phyloP scores from a whole-genome alignment of 2,113 vertebrate genomes.

The Trichomycterus rosablanca region DNA sequence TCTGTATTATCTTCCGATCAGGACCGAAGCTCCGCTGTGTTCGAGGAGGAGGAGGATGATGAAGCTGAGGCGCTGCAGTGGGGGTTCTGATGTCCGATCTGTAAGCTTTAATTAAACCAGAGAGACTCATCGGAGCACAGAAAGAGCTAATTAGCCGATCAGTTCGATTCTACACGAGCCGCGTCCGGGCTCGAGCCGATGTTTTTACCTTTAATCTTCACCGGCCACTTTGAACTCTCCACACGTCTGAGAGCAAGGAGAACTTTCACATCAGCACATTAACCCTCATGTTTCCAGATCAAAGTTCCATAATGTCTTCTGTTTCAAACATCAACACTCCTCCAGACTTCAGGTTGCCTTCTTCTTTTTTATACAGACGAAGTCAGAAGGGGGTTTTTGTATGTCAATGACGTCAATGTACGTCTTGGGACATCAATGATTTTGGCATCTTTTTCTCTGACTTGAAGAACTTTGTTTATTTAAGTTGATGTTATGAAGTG shows the following conservation, averaged over 20 bases:
- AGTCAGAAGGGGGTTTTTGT: too few species aligned
- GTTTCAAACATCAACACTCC: not conserved
- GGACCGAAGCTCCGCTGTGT: not conserved
- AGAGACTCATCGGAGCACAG: conserved; percentile 3
- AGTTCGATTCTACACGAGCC: conserved; percentile 13
- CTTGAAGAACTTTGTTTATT: too few species aligned
- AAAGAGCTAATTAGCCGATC: not conserved
- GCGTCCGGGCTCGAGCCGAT: not conserved
- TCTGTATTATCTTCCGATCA: not conserved
- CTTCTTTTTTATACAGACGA: too few species aligned
- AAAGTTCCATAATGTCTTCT: too few species aligned
- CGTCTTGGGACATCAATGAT: too few species aligned
- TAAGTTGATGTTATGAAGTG: too few species aligned
- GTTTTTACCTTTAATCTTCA: conserved; percentile 26
- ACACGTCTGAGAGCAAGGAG: not conserved
- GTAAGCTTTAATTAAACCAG: conserved; percentile 20
- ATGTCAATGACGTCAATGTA: too few species aligned
- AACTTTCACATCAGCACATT: not conserved
- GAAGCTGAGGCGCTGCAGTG: not conserved
- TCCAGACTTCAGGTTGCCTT: too few species aligned
- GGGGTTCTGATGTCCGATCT: conserved; percentile 18
- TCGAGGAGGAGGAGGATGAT: conserved; percentile 11
- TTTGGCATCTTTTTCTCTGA: too few species aligned
- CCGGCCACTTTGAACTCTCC: not conserved
- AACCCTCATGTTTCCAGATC: not conserved